phyloP scores from a whole-genome alignment of 2,797 vertebrate genomes.

The Argya squamiceps region DNA sequence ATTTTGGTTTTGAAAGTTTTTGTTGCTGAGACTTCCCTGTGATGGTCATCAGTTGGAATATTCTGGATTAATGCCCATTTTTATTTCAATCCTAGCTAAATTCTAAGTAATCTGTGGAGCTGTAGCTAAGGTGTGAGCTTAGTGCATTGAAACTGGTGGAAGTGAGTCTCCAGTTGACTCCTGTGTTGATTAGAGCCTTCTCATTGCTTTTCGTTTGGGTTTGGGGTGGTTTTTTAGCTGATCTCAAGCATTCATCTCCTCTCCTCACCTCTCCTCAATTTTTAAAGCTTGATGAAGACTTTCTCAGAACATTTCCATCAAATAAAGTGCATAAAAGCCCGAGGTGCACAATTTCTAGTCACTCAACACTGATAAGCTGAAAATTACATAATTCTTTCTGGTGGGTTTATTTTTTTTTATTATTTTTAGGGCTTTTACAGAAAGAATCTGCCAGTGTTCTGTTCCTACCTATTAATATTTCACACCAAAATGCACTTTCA shows the following conservation, averaged over 20 bases:
- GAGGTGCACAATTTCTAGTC: not conserved
- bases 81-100: not conserved
- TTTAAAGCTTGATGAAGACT: conserved; percentile 16
- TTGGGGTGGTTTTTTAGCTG: not conserved
- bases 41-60: not conserved
- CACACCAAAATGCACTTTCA: conserved; percentile 57
- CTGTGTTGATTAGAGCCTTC: not conserved
- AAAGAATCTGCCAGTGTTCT: conserved; percentile 31
- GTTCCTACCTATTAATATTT: conserved; percentile 67
- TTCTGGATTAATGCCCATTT: not conserved
- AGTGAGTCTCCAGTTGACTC: not conserved
- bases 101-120: not conserved
- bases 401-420: not conserved
- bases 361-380: not conserved
- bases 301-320: conserved; percentile 54
- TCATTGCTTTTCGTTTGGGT: not conserved
- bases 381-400: conserved; percentile 50
- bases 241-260: not conserved
- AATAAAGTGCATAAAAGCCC: conserved; percentile 47
- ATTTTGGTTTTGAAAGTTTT: not conserved
- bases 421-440: conserved; percentile 61
- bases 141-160: not conserved
- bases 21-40: not conserved
- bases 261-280: not conserved
- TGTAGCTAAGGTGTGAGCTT: not conserved